These are phyloP conservation scores for Chrysogorgia sp. DNA, from an alignment of 92 coral and sea anemone species.

Conservation along the genomic window DNA sequence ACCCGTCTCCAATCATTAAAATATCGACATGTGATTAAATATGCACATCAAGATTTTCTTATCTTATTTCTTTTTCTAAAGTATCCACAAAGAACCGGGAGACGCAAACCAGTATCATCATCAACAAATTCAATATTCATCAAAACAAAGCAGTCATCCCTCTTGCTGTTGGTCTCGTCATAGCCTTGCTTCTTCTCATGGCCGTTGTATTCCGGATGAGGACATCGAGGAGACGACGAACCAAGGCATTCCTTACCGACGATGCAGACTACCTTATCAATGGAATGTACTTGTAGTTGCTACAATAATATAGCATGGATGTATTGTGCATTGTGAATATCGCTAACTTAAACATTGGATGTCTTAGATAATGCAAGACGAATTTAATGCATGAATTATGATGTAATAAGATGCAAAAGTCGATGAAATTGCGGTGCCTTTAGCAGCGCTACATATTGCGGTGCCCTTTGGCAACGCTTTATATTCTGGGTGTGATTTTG, in stretches of 20 bases:
- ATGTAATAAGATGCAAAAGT: too few relatives aligned
- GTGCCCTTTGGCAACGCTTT: too few relatives aligned
- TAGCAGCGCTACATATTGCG: too few relatives aligned
- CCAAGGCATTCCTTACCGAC: conserved; percentile 88
- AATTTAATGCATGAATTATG: too few relatives aligned
- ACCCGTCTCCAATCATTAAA: too few relatives aligned
- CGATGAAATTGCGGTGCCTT: too few relatives aligned
- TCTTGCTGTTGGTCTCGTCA: conserved; percentile 84
- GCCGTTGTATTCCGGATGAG: conserved; percentile 84
- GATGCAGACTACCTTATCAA: conserved; percentile 98
- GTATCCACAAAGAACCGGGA: neutral
- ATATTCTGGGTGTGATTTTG: too few relatives aligned
- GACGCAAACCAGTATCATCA: conserved; percentile 52
- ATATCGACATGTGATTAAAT: too few relatives aligned
- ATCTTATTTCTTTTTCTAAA: neutral
- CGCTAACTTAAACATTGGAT: neutral
- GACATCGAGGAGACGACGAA: conserved; percentile 78
- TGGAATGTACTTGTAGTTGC: conserved; percentile 96
- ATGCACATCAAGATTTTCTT: too few relatives aligned
- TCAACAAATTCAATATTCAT: conserved; percentile 73
- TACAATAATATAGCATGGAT: neutral
- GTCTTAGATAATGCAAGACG: too few relatives aligned
- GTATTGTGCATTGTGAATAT: neutral
- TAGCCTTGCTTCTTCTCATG: conserved; percentile 80
- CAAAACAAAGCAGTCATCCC: conserved; percentile 98